These are phyloP conservation scores for Drosophila athabasca DNA, from an alignment of 1,140 invertebrate genomes.

Conservation along the genomic window DNA sequence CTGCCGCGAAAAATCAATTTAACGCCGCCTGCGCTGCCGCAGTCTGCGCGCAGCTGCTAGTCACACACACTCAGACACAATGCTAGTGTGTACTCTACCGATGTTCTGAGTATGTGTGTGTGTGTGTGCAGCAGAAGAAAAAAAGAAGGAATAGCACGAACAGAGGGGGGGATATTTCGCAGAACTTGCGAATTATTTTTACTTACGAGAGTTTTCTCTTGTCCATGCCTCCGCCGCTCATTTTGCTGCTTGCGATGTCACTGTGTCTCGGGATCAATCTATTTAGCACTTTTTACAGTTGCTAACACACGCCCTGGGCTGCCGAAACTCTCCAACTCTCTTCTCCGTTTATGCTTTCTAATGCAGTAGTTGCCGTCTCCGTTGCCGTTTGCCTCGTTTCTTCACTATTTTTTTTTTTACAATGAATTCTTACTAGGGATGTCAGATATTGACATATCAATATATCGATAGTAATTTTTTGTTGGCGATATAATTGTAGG, in stretches of 20 bases:
- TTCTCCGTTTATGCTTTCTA: conserved; percentile 7
- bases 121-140: conserved; percentile 52
- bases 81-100: conserved; percentile 33
- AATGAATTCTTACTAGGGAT: conserved; percentile 7
- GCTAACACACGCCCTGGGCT: conserved; percentile 38
- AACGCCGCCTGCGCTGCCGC: conserved; percentile 63
- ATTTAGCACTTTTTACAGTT: conserved; percentile 54
- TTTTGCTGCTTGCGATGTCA: conserved; percentile 55
- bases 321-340: conserved; percentile 41
- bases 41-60: conserved; percentile 68
- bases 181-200: conserved; percentile 30
- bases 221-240: conserved; percentile 84
- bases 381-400: conserved; percentile 12
- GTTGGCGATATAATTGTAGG: no score
- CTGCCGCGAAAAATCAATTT: conserved; percentile 76
- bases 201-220: conserved; percentile 86
- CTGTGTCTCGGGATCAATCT: conserved; percentile 29
- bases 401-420: conserved; percentile 16
- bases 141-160: conserved; percentile 50
- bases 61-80: conserved; percentile 28
- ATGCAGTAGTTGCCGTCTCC: conserved; percentile 1
- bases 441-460: not conserved
- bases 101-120: conserved; percentile 43
- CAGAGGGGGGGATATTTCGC: conserved; percentile 20
- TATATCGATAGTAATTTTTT: no score